Base-by-base conservation (phyloP, 2,797 vertebrate genomes). In the Acipenser transmontanus region DNA sequence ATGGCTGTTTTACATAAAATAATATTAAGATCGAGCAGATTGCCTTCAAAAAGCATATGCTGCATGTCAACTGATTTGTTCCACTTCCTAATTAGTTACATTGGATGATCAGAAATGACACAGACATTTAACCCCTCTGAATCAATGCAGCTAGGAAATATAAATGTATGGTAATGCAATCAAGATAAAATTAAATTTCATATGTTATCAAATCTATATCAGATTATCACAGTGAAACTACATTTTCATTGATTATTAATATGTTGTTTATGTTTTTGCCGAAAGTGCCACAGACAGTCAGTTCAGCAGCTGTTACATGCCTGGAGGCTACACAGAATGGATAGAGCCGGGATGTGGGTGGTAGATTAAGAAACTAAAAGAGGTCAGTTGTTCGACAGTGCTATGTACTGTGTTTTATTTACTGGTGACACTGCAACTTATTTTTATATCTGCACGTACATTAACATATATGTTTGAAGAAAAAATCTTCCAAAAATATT, bases 241-340 rank as follows among this genome's bases (percentile, higher is more conserved):
- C 81, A 87, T 90, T 89, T 84, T 84, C 86, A 91, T 90, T 89
- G 88, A 91, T 90, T 90, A 87, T 89, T 90, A 84, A 85, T 82
- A 78, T 76, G 82, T 88, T 88, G 86, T 89, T 87, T 88, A 88
- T 82, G 86, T 87, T 86, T 74, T 79, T 70, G 75, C 9, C 84
- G 75, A 80, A 85, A 90, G 82, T 80, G 82, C 86, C 79, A 73
- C 73, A 83, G 85, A 87, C 85, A 87, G 83, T 76, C 77, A 77
- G 52, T 81, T 82, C 81, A 82, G 76, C 87, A 89, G 85, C 86
- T 89, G 85, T 80, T 69, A 75, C 76, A 79, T 0, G 83, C 89
- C 89, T 88, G 76, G 70, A 81, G 88, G 89, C 87, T 84, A 81
- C 52, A 54, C 52, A 54, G 52, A n/a, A 54, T 2, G 52, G 52